Base-by-base conservation (phyloP, 2,113 vertebrate genomes). In the Oryzias woworae region DNA sequence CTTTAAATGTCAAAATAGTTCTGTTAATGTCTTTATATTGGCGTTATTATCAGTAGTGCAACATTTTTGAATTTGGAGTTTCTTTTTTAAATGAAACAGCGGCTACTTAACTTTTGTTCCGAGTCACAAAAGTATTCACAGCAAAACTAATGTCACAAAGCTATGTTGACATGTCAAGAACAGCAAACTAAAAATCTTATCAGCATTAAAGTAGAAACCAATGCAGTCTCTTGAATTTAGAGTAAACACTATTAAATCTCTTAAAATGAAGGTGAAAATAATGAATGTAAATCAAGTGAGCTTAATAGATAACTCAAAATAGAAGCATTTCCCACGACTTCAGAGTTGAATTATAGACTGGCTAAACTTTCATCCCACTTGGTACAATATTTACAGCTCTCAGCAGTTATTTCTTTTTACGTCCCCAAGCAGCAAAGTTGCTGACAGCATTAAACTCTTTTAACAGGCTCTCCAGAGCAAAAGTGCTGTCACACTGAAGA, bases 401-500 rank as follows among this genome's bases (percentile, higher is more conserved):
- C 75, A 80, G 78, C 81, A 83, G 55, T 80, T 83, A 64, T 54
- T 70, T 66, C 51, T 64, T 58, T 41, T 49, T 57, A 65, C 75
- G 73, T 79, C 66, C 58, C 77, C 7, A 24, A 79, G 67, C 72
- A 85, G 75, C 69, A 65, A 67, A 66, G 61, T 65, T 22, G 76
- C 73, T 83, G 83, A 80, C 87, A 84, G 75, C 60, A 58, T 66
- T 55, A 71, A 84, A 76, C 73, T 78, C 84, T 36, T 28, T 28
- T 76, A 70, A 45, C 71, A 81, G 78, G 73, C 75, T 75, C 44
- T 62, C 17, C 53, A 79, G 79, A 77, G 83, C 81, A 84, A 68
- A 85, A 78, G 70, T 13, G 58, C 83, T 77, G 80, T 82, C 87
- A 86, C 58, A 62, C 58, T 80, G 77, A 79, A 26, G 59, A 73